Conservation (phyloP, 1,140 invertebrate species). For the Sweltsa coloradensis region DNA sequence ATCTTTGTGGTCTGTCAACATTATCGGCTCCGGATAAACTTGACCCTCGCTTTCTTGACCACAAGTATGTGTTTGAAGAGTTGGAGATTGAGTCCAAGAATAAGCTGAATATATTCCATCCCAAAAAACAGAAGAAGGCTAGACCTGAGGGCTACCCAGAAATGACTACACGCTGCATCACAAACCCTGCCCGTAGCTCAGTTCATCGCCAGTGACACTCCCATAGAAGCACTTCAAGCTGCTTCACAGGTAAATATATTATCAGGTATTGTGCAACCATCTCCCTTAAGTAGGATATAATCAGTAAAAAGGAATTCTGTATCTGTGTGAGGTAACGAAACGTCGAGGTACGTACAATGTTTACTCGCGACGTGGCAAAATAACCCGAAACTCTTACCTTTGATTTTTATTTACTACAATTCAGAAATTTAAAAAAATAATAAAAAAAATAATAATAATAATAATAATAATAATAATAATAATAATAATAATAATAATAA, state of each 20-base stretch:
- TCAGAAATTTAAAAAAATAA: too few relatives aligned
- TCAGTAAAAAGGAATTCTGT: too few relatives aligned
- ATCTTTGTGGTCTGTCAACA: slow-evolving; percentile 98
- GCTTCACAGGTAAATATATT: slow-evolving; percentile 50
- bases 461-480: too few relatives aligned
- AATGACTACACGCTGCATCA: slow-evolving; percentile 79
- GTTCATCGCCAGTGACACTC: slow-evolving; percentile 64
- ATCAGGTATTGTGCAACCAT: too few relatives aligned
- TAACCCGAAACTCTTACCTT: too few relatives aligned
- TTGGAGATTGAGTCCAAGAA: slow-evolving; percentile 61
- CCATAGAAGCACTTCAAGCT: slow-evolving; percentile 59
- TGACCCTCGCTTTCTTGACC: slow-evolving; percentile 87
- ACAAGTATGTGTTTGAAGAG: slow-evolving; percentile 93
- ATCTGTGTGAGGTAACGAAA: too few relatives aligned
- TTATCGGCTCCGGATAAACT: slow-evolving; percentile 90
- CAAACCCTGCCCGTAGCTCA: slow-evolving; percentile 55
- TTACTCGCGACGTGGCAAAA: too few relatives aligned
- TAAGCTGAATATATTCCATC: slow-evolving; percentile 52
- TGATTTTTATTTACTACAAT: too few relatives aligned
- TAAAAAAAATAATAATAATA: too few relatives aligned
- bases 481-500: too few relatives aligned
- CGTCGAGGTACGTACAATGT: too few relatives aligned
- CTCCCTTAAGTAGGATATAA: too few relatives aligned
- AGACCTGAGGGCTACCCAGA: slow-evolving; percentile 90
- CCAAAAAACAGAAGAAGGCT: slow-evolving; percentile 61